Percentiles rank a stretch among this genome's conserved stretches.
phyloP scores from a whole-genome alignment of 2,888 invertebrate species.

The Terebella lapidaria region DNA sequence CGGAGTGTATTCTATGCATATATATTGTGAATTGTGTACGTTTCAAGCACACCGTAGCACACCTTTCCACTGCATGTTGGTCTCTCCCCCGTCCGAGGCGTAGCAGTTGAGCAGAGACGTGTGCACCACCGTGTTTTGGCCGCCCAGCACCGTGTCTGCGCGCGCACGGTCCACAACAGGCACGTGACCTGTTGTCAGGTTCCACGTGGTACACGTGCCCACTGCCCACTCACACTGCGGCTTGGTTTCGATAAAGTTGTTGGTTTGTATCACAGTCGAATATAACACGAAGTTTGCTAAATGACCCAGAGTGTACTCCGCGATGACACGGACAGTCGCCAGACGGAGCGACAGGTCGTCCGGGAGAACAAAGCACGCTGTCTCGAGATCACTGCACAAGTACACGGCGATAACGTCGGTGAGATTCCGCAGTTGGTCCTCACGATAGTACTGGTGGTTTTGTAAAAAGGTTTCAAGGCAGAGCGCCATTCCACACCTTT shows the following conservation, averaged over 20 bases:
- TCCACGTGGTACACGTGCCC: conserved; percentile 4
- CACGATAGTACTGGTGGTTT: not conserved
- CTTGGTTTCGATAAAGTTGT: conserved; percentile 11
- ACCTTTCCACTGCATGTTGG: conserved; percentile 22
- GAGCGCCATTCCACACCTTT: not conserved
- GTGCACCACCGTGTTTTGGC: not conserved
- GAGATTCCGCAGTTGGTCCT: conserved; percentile 3
- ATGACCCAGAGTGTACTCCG: conserved; percentile 11
- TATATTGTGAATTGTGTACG: no score
- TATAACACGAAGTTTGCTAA: conserved; percentile 9
- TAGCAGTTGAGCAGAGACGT: conserved; percentile 16
- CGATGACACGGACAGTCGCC: conserved; percentile 5
- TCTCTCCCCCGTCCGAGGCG: conserved; percentile 10
- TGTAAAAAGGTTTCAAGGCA: not conserved
- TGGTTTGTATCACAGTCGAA: conserved; percentile 1
- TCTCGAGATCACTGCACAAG: conserved; percentile 10
- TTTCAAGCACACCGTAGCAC: no score
- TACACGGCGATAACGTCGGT: conserved; percentile 6
- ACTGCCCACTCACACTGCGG: conserved; percentile 11
- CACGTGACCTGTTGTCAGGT: not conserved
- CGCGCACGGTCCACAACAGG: conserved; percentile 9
- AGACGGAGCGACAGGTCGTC: not conserved
- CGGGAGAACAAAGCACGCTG: conserved; percentile 14
- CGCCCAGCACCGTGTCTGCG: not conserved
- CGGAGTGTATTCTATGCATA: no score